Evolutionary conservation across 1,140 invertebrate species (phyloP).

Genomic region (Cyclargus thomasi): DNA sequence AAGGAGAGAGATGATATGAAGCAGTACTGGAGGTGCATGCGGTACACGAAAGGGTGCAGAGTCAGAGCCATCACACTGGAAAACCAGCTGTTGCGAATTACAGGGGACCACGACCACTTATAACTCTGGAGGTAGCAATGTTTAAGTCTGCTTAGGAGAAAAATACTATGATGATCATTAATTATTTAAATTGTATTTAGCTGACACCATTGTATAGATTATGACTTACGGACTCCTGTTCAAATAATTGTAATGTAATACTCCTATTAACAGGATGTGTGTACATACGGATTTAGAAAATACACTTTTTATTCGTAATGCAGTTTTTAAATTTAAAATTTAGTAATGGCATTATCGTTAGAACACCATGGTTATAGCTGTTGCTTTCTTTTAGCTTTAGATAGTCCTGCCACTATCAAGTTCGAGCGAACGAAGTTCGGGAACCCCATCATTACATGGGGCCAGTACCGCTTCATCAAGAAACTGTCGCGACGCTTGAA

Average conservation of each 20-base stretch:
- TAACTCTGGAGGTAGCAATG: not conserved
- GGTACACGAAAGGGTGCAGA: slow-evolving; percentile 14
- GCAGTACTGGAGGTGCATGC: slow-evolving; percentile 17
- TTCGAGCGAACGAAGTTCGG: slow-evolving; percentile 55
- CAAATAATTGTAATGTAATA: too few species aligned
- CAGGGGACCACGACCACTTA: slow-evolving; percentile 13
- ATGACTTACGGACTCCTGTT: too few species aligned
- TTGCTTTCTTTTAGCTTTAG: slow-evolving; percentile 11
- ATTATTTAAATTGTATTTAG: not conserved
- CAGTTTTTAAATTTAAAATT: not conserved
- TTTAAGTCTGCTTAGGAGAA: not conserved
- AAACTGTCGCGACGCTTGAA: slow-evolving; percentile 48
- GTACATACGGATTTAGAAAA: too few species aligned
- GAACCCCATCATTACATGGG: slow-evolving; percentile 58
- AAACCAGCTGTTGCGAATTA: not conserved
- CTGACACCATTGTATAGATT: too few species aligned
- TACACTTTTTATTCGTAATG: too few species aligned
- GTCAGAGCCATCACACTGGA: slow-evolving; percentile 11
- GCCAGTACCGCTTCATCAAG: slow-evolving; percentile 56
- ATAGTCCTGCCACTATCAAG: slow-evolving; percentile 31
- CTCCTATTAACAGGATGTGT: too few species aligned
- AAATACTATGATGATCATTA: not conserved
- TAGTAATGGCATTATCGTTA: too few species aligned
- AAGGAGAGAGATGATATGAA: not conserved
- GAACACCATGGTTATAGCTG: not conserved